A percentile compares a stretch with the other conserved stretches of the same genome.
Conservation (phyloP, 2,797 vertebrate genomes). For the Bryconaethiops microstoma region DNA sequence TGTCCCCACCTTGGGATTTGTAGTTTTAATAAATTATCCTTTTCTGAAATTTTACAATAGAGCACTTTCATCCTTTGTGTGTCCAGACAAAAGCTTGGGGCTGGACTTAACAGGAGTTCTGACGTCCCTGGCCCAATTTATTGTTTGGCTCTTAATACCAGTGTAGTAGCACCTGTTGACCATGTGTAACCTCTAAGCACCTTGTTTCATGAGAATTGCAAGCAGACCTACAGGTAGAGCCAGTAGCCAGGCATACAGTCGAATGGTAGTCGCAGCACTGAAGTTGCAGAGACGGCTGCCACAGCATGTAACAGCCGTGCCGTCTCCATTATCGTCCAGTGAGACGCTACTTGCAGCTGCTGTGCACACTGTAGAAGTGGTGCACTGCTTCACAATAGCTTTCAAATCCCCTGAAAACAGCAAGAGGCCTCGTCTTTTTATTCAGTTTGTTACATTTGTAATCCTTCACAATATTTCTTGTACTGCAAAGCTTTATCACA, state of each 20-base stretch:
- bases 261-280: constrained; percentile 56
- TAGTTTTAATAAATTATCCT: background rate
- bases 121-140: background rate
- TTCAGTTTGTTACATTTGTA: background rate
- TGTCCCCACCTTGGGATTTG: background rate
- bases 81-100: background rate
- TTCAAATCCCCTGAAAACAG: constrained; percentile 55
- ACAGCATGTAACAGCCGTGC: constrained; percentile 69
- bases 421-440: background rate
- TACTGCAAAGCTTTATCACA: background rate
- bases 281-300: constrained; percentile 67
- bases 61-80: background rate
- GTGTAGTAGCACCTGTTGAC: background rate
- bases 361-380: constrained; percentile 57
- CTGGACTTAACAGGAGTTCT: background rate
- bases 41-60: background rate
- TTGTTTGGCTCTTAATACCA: background rate
- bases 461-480: background rate
- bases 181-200: constrained; percentile 9
- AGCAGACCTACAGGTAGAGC: constrained; percentile 42
- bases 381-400: constrained; percentile 68
- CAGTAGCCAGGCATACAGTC: constrained; percentile 52
- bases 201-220: constrained; percentile 19
- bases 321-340: constrained; percentile 58
- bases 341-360: constrained; percentile 42